Conservation (phyloP, 2,797 vertebrate species). For the Sebastes steindachneri region DNA sequence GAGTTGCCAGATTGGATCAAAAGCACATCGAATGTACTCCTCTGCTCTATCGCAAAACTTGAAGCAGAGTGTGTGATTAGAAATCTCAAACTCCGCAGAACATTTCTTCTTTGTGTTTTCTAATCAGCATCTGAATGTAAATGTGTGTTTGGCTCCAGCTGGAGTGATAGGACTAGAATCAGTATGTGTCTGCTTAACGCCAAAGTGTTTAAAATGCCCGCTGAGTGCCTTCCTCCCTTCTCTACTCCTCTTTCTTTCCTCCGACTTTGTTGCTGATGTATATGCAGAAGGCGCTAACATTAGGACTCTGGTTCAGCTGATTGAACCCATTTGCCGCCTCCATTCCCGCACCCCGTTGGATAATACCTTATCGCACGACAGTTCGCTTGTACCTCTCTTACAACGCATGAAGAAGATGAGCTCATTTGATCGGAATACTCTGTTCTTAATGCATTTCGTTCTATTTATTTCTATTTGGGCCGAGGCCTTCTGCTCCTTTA, state of each 20-base stretch:
- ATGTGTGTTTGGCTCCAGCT: constrained; percentile 62
- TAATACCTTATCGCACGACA: constrained; percentile 69
- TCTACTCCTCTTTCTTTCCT: constrained; percentile 14
- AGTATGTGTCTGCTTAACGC: constrained; percentile 72
- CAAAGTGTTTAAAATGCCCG: constrained; percentile 79
- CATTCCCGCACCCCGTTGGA: constrained; percentile 62
- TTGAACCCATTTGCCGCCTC: constrained; percentile 79
- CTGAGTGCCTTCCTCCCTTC: constrained; percentile 43
- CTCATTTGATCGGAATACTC: constrained; percentile 72
- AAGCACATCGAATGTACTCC: constrained; percentile 41
- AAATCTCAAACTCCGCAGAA: constrained; percentile 54
- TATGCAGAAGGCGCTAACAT: constrained; percentile 66
- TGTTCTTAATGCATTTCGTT: constrained; percentile 63
- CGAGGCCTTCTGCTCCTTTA: constrained; percentile 54
- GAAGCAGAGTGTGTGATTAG: constrained; percentile 30
- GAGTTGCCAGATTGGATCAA: constrained; percentile 63
- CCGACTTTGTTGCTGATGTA: constrained; percentile 58
- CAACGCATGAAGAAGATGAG: constrained; percentile 49
- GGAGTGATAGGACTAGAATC: constrained; percentile 67
- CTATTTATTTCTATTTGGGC: constrained; percentile 71
- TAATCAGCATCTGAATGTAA: constrained; percentile 75
- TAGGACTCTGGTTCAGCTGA: constrained; percentile 80
- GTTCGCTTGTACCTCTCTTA: constrained; percentile 56
- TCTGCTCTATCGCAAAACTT: constrained; percentile 37
- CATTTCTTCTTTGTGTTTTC: constrained; percentile 67